Evolutionary conservation across 2,113 vertebrate species (phyloP).

Genomic region (Aegithalos caudatus): DNA sequence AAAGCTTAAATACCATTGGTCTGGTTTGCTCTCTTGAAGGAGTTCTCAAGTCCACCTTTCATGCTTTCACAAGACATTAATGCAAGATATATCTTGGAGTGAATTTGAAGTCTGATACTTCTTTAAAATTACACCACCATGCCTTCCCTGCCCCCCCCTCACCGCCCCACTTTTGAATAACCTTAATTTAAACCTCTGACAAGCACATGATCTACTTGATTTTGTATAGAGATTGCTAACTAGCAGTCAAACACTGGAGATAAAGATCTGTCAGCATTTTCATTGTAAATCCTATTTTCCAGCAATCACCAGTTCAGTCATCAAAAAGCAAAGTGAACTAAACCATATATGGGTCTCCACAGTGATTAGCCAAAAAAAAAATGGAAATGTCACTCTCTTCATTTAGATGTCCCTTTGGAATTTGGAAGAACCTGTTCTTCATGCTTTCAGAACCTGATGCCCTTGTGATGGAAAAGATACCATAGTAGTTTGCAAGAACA

Average conservation of each 20-base stretch:
- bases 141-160: neutral
- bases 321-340: fast-evolving
- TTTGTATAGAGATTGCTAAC: slow-evolving; percentile 20
- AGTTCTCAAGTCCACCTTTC: neutral
- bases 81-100: neutral
- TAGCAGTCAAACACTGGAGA: neutral
- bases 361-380: neutral
- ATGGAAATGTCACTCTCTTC: neutral
- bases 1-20: neutral
- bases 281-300: slow-evolving; percentile 17
- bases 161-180: neutral
- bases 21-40: neutral
- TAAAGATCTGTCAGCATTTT: slow-evolving; percentile 40
- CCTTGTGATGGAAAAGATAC: neutral
- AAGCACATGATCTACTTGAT: neutral
- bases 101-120: neutral
- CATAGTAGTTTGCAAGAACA: neutral
- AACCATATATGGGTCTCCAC: neutral
- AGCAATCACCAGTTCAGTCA: neutral
- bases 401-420: neutral
- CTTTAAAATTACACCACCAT: neutral
- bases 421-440: neutral
- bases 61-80: neutral
- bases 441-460: neutral
- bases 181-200: neutral